phyloP scores from a whole-genome alignment of 2,888 invertebrate genomes.

The Diachrysia chrysitis region DNA sequence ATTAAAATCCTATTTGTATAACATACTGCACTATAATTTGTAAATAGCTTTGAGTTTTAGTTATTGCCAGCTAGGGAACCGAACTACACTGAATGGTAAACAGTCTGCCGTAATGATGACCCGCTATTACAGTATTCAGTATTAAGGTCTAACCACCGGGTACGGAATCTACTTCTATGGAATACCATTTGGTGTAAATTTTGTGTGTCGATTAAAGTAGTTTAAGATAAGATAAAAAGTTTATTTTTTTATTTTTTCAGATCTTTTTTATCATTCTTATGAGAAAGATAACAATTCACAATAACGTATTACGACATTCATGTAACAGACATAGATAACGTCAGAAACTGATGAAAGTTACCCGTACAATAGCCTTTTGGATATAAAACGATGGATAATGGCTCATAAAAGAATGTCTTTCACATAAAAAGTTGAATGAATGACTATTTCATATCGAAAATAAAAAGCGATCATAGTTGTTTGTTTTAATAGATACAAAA shows the following conservation, averaged over 20 bases:
- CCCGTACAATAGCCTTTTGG: slow-evolving; percentile 1
- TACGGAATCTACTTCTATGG: neutral
- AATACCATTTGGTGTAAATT: neutral
- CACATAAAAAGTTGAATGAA: slow-evolving; percentile 4
- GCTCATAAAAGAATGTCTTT: slow-evolving; percentile 4
- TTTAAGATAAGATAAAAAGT: neutral
- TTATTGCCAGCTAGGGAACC: neutral
- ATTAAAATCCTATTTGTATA: too few relatives aligned
- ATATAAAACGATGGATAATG: neutral
- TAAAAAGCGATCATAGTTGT: neutral
- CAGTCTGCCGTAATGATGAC: neutral
- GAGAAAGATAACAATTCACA: neutral
- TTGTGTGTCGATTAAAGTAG: neutral
- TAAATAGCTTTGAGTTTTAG: neutral
- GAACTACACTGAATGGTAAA: neutral
- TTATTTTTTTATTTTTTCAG: too few relatives aligned
- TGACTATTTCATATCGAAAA: slow-evolving; percentile 4
- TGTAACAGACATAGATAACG: neutral
- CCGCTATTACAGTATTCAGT: slow-evolving; percentile 1
- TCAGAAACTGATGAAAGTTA: neutral
- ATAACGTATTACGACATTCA: neutral
- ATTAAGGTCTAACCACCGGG: slow-evolving; percentile 1
- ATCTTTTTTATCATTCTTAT: too few relatives aligned
- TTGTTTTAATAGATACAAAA: neutral
- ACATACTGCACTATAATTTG: too few relatives aligned